phyloP scores from a whole-genome alignment of 2,797 vertebrate genomes.

The Adelosebastes latens region DNA sequence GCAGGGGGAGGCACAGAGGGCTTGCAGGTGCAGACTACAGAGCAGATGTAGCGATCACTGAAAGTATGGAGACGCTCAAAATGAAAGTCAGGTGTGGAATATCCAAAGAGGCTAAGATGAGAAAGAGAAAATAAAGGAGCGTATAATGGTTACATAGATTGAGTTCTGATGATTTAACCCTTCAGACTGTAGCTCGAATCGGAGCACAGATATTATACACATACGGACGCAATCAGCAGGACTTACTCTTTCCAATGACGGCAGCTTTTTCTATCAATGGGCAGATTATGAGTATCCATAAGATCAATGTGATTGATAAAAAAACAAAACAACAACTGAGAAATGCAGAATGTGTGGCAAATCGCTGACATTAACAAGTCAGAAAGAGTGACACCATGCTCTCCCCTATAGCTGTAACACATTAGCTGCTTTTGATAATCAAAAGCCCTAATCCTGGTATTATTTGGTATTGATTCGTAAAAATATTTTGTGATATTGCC shows the following conservation, averaged over 20 bases:
- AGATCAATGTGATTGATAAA: neutral
- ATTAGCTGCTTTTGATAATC: neutral
- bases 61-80: constrained; percentile 11
- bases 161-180: neutral
- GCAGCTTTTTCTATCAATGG: neutral
- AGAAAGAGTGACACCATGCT: too few relatives aligned
- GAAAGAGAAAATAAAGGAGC: neutral
- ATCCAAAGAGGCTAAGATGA: neutral
- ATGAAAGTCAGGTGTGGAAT: constrained; percentile 20
- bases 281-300: neutral
- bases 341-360: neutral
- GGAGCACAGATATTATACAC: neutral
- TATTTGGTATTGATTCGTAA: neutral
- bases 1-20: constrained; percentile 21
- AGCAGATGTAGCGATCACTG: constrained; percentile 50
- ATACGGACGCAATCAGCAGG: neutral
- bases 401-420: too few relatives aligned
- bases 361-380: neutral
- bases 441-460: neutral
- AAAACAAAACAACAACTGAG: neutral
- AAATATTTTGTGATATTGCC: neutral
- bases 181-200: neutral
- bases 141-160: neutral
- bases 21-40: constrained; percentile 71
- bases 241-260: neutral